These are phyloP conservation scores for Rutpela maculata DNA, from an alignment of 2,888 invertebrate genomes.

Conservation along the genomic window DNA sequence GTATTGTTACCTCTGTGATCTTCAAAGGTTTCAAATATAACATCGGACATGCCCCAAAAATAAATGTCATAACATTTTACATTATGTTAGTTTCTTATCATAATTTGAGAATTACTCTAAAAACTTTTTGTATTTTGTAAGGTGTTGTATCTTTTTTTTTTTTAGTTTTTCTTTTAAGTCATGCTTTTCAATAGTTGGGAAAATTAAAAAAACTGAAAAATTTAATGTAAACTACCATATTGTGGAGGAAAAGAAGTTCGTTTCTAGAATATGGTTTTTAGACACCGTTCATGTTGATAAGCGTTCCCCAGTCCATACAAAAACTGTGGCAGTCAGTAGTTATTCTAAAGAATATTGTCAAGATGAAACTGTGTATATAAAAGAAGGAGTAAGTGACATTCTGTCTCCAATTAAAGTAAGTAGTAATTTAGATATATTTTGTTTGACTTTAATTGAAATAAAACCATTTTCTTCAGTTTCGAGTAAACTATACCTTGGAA, in stretches of 20 bases:
- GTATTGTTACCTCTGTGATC: no score
- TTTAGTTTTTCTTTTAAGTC: conserved; percentile 86
- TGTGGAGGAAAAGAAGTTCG: conserved; percentile 69
- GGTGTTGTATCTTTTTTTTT: conserved; percentile 46
- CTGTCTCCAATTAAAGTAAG: conserved; percentile 83
- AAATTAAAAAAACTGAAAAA: conserved; percentile 51
- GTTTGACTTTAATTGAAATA: background rate
- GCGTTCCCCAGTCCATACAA: conserved; percentile 65
- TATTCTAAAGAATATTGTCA: conserved; percentile 76
- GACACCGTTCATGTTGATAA: conserved; percentile 75
- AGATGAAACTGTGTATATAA: conserved; percentile 88
- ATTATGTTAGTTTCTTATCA: no score
- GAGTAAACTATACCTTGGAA: conserved; percentile 88
- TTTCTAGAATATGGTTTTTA: conserved; percentile 86
- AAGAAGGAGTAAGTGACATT: conserved; percentile 91
- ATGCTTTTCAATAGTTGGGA: conserved; percentile 82
- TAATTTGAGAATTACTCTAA: no score
- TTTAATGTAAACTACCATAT: conserved; percentile 63
- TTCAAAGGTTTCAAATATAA: no score
- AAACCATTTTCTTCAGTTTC: conserved; percentile 76
- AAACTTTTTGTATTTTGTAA: no score
- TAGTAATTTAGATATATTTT: conserved; percentile 16
- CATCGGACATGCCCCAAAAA: no score
- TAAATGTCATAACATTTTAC: no score
- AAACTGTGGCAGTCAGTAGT: conserved; percentile 71